Evolutionary conservation across 2,113 vertebrate genomes (phyloP), one percentile per base, ranked within the genome.

Genomic region (Corapipo altera): DNA sequence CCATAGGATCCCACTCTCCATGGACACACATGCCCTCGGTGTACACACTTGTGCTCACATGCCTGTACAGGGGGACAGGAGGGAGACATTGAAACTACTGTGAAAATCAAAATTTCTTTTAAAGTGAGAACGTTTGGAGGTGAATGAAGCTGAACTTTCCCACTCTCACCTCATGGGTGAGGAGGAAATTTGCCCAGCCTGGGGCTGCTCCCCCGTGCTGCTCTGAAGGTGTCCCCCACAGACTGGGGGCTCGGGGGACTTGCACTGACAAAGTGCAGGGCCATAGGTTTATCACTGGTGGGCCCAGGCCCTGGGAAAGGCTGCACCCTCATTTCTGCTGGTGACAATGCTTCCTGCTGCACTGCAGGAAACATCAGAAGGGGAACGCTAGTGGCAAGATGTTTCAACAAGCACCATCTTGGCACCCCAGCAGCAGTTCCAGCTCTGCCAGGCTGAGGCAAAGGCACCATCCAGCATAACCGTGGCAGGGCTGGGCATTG

Each of bases 21-120:
- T 2, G 12, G 51, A 10, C 30, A 48, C 15, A 15, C 0, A 0
- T 32, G 23, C 15, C 6, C 18, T 1, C 4, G 35, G 41, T 49
- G 73, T 58, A 58, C 82, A 83, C 15, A 2, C 0, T 0, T 7
- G 39, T 21, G 61, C 57, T 81, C 46, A 23, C 8, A 0, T 35
- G 9, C 13, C 46, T 2, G 2, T 58, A 14, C 11, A 28, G 17
- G 15, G 48, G 5, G 4, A 11, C 22, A 76, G 74, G 46, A 87
- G 48, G 59, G 20, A 35, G 48, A 33, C 37, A 28, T 4, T 17
- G 28, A 64, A 69, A 27, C 27, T 55, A 10, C 43, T 26, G 20
- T 3, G 4, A 69, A 85, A 61, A 85, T 48, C 2, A 30, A 28
- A 13, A 30, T 28, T 69, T 72, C 14, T 79, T 74, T 75, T 43